Percentiles rank a stretch among this genome's conserved stretches.
These are phyloP conservation scores for Carduelis carduelis DNA, from an alignment of 2,797 vertebrate species.

Conservation along the genomic window DNA sequence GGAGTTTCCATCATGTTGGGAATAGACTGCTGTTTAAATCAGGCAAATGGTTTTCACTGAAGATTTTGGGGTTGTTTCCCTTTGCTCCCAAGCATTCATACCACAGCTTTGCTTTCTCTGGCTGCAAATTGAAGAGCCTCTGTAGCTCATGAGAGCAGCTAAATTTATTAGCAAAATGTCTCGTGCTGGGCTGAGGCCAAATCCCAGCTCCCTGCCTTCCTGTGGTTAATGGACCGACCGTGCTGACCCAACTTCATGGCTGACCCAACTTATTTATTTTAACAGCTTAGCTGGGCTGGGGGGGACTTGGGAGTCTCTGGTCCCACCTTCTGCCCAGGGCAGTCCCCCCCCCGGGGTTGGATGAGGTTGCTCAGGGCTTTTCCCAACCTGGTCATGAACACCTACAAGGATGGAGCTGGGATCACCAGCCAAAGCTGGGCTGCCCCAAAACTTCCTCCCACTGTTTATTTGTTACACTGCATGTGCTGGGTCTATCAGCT, in stretches of 20 bases:
- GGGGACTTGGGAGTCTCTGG: background rate
- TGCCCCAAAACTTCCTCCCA: background rate
- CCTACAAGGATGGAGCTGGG: background rate
- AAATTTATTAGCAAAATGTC: background rate
- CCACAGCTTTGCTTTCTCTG: background rate
- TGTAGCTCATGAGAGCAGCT: background rate
- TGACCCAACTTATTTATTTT: background rate
- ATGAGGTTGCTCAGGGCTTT: background rate
- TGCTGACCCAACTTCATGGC: rapidly evolving
- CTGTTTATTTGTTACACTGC: background rate
- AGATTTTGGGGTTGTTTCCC: background rate
- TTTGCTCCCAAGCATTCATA: background rate
- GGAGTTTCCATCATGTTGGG: background rate
- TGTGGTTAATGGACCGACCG: rapidly evolving
- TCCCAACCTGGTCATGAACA: background rate
- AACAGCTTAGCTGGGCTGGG: background rate
- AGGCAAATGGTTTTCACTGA: background rate
- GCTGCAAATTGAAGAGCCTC: background rate
- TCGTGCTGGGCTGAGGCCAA: background rate
- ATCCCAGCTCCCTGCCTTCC: background rate
- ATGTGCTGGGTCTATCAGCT: background rate
- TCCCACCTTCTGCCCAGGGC: background rate
- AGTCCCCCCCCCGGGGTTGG: background rate
- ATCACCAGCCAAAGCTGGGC: background rate
- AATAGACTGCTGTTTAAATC: background rate